Conservation (phyloP, 2,888 invertebrate species). For the Apotomis turbidana region DNA sequence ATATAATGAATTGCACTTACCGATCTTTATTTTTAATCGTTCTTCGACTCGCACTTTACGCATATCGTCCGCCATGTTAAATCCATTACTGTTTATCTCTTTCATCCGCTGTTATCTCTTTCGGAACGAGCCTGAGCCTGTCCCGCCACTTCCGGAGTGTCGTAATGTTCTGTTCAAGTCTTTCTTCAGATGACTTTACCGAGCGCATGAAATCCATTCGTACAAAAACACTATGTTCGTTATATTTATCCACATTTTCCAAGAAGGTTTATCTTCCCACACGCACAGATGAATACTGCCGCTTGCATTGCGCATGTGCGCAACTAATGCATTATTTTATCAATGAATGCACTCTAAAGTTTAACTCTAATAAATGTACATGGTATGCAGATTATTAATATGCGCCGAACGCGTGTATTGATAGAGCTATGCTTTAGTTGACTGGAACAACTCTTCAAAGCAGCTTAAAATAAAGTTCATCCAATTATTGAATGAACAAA, state of each 20-base stretch:
- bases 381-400: constrained; percentile 8
- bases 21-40: constrained; percentile 97
- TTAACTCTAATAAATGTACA: constrained; percentile 52
- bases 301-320: constrained; percentile 77
- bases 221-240: constrained; percentile 52
- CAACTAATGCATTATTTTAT: constrained; percentile 70
- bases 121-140: constrained; percentile 80
- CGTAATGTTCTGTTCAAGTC: constrained; percentile 81
- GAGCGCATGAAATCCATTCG: constrained; percentile 59
- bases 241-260: constrained; percentile 59
- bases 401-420: neutral
- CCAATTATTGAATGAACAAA: constrained; percentile 76
- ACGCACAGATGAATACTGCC: constrained; percentile 58
- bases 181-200: constrained; percentile 61
- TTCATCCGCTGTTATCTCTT: constrained; percentile 84
- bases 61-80: constrained; percentile 96
- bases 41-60: constrained; percentile 96
- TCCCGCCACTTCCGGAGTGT: constrained; percentile 84
- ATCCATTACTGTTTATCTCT: constrained; percentile 89
- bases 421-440: neutral
- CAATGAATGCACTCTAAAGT: constrained; percentile 74
- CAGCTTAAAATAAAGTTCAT: constrained; percentile 50
- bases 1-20: constrained; percentile 83
- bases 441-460: constrained; percentile 10
- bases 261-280: constrained; percentile 53